A percentile compares a stretch with the other conserved stretches of the same genome.
Conservation (phyloP, 2,113 vertebrate species). For the Lonchura striata region DNA sequence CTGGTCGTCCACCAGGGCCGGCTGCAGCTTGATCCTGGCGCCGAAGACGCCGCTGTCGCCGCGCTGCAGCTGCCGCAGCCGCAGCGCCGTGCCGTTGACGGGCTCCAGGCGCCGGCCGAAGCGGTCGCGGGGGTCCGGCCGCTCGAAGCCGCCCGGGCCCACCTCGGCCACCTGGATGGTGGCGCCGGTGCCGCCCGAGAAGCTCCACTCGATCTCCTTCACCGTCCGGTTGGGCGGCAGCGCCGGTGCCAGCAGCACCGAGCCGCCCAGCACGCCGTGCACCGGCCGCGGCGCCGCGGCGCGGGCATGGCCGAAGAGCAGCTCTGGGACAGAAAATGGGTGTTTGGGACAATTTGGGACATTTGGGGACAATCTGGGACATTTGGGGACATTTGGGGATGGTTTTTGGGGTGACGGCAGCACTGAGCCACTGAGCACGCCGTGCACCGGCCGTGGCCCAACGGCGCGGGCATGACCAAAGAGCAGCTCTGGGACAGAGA, state of each 20-base stretch:
- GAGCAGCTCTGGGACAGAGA: too few species aligned
- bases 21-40: neutral
- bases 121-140: neutral
- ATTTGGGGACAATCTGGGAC: too few species aligned
- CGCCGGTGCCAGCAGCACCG: neutral
- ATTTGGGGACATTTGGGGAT: too few species aligned
- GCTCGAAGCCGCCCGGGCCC: fast-evolving
- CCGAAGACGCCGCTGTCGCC: neutral
- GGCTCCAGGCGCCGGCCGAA: neutral
- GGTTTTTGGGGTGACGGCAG: too few species aligned
- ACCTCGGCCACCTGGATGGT: neutral
- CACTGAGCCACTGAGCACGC: too few species aligned
- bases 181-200: fast-evolving
- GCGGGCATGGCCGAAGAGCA: neutral
- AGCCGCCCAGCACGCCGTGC: neutral
- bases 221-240: neutral
- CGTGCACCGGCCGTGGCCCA: too few species aligned
- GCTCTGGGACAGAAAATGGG: neutral
- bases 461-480: too few species aligned
- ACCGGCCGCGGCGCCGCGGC: neutral
- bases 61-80: neutral
- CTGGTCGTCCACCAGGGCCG: neutral
- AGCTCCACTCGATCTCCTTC: constrained; percentile 23
- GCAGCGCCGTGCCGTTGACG: neutral
- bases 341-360: too few species aligned